Evolutionary conservation across 2,888 invertebrate genomes (phyloP).

Genomic region (Drosophila rellima): DNA sequence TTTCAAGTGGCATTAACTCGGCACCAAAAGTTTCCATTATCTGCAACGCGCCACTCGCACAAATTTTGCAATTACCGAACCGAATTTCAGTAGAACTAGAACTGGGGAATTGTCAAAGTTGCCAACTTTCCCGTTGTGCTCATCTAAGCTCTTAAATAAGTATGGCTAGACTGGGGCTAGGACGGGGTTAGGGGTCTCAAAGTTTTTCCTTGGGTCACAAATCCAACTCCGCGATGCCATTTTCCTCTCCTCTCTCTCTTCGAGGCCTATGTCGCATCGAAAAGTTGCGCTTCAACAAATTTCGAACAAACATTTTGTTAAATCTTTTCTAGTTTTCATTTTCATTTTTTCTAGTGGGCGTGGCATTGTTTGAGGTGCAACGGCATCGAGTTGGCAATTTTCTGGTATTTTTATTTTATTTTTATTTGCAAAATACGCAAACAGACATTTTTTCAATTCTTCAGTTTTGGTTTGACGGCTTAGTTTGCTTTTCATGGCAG

Average conservation of each 20-base stretch:
- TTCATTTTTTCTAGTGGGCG: constrained; percentile 24
- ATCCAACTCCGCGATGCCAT: constrained; percentile 23
- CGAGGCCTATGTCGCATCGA: constrained; percentile 25
- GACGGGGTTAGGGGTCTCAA: constrained; percentile 5
- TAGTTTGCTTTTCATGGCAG: constrained; percentile 76
- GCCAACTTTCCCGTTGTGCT: constrained; percentile 46
- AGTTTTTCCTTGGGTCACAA: constrained; percentile 50
- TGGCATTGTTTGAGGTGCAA: constrained; percentile 73
- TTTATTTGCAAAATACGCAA: constrained; percentile 29
- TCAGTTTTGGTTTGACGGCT: constrained; percentile 63
- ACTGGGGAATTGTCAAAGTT: constrained; percentile 59
- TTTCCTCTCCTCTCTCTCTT: neutral
- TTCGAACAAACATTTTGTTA: constrained; percentile 72
- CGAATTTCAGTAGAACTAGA: constrained; percentile 28
- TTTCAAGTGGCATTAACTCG: constrained; percentile 70
- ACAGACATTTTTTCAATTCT: constrained; percentile 33
- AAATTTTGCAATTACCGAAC: constrained; percentile 77
- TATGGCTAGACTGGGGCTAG: constrained; percentile 50
- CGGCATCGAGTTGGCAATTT: constrained; percentile 36
- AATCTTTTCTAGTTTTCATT: constrained; percentile 31
- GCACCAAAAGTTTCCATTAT: constrained; percentile 71
- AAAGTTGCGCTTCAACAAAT: constrained; percentile 66
- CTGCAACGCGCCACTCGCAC: constrained; percentile 73
- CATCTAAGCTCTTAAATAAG: constrained; percentile 64
- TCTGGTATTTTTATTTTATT: constrained; percentile 12